Percentiles rank a stretch among this genome's conserved stretches.
These are phyloP conservation scores for Cotesia typhae DNA, from an alignment of 1,140 invertebrate species.

Conservation along the genomic window DNA sequence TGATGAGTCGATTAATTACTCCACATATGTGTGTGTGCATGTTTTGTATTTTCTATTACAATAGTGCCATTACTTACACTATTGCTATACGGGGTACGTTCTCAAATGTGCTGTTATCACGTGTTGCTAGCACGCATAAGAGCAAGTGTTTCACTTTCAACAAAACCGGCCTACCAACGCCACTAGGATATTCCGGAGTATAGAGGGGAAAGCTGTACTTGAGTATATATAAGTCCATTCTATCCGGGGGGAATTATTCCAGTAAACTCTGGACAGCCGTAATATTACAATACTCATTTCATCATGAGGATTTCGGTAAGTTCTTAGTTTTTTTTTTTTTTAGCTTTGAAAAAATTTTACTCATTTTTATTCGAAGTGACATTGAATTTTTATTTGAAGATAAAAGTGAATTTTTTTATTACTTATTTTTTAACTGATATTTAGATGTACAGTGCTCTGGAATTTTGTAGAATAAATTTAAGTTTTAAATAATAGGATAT, in stretches of 20 bases:
- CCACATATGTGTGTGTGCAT: background rate
- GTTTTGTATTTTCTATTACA: background rate
- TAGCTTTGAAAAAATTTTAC: background rate
- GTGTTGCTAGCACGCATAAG: conserved; percentile 26
- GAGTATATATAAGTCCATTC: conserved; percentile 43
- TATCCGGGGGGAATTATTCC: conserved; percentile 42
- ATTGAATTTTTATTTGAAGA: too few species aligned
- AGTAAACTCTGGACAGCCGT: conserved; percentile 42
- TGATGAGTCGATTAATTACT: too few species aligned
- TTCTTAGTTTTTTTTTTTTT: background rate
- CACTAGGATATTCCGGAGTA: conserved; percentile 29
- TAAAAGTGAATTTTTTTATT: too few species aligned
- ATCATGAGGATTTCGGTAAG: conserved; percentile 43
- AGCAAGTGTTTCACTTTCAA: conserved; percentile 45
- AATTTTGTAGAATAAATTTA: too few species aligned
- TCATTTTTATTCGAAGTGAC: background rate
- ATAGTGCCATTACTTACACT: too few species aligned
- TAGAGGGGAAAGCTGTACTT: conserved; percentile 41
- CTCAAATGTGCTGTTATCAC: conserved; percentile 5
- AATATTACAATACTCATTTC: conserved; percentile 29
- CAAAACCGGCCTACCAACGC: conserved; percentile 4
- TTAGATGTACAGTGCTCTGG: too few species aligned
- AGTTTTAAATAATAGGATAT: too few species aligned
- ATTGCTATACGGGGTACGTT: conserved; percentile 1
- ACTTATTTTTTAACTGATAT: too few species aligned